Conservation (phyloP, 2,113 vertebrate genomes). For the Carettochelys insculpta region DNA sequence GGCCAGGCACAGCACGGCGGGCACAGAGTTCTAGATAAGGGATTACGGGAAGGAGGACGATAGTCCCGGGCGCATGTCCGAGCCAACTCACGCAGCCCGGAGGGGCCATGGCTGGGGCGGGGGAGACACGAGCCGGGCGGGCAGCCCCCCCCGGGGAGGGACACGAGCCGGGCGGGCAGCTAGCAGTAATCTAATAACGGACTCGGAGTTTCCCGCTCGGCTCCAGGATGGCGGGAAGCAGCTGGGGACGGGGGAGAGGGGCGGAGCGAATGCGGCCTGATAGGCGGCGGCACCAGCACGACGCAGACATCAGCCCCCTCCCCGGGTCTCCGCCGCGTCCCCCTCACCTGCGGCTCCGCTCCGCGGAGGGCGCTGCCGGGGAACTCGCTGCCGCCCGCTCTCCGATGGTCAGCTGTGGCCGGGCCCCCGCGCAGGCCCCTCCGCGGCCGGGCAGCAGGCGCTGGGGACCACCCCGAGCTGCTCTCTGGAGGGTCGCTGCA, state of each 20-base stretch:
- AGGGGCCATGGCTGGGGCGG: neutral
- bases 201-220: neutral
- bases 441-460: conserved; percentile 23
- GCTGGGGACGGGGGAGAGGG: neutral
- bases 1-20: too few species aligned
- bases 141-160: too few species aligned
- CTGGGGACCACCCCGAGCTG: conserved; percentile 11
- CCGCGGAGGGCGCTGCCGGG: neutral
- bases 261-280: neutral
- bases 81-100: neutral
- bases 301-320: neutral
- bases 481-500: neutral
- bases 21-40: neutral
- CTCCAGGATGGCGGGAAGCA: neutral
- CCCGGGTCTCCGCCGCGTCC: neutral
- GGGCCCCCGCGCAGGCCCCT: neutral
- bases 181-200: neutral
- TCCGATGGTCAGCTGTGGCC: neutral
- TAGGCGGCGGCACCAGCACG: neutral
- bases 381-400: neutral
- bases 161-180: too few species aligned
- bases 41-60: neutral
- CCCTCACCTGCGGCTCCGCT: conserved; percentile 44
- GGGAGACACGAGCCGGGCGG: neutral
- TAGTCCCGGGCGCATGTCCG: too few species aligned